Evolutionary conservation across 2,113 vertebrate species (phyloP), one percentile per base, ranked within the genome.

Genomic region (Ranitomeya imitator): DNA sequence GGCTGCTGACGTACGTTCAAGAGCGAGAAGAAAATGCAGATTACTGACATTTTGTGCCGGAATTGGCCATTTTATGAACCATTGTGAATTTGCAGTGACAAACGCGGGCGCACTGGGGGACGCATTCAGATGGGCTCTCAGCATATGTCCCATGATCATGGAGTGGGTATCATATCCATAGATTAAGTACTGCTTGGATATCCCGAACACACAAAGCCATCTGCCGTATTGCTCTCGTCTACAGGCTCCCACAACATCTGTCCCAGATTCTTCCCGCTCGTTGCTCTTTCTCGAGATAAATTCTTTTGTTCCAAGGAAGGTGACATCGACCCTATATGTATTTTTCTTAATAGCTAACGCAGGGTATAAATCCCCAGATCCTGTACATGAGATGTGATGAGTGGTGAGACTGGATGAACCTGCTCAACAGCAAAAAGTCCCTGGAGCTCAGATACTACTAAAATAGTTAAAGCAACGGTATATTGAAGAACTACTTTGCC

Each of bases 101-200:
- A 84, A 84, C 71, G 45, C 63, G 1, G 45, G 82, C 69, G 71
- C 65, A 54, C 67, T 26, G 51, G 45, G 61, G 37, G 82, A 69
- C 31, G 63, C 26, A 59, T 59, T 77, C 73, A 8, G 21, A 65
- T 52, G 18, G 73, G 74, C 76, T 79, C 9, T 37, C 31, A 54
- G 60, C 85, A 86, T 86, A 86, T 86, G 85, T 86, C 85, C 74
- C 45, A 60, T 67, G 85, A 77, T 79, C 59, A 78, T 86, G 31
- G 71, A 31, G 31, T 86, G 61, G 78, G 85, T 86, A n/a, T 86
- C 55, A 51, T 60, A 78, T 79, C 85, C 85, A 86, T 86, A 86
- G 85, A 86, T 77, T 78, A 60, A 54, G 85, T 79, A 79, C 13
- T 37, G 51, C 74, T 52, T 86, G 60, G 61, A 79, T 86, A 86